Evolutionary conservation across 2,113 vertebrate genomes (phyloP).

Genomic region (Ptychochromis oligacanthus): DNA sequence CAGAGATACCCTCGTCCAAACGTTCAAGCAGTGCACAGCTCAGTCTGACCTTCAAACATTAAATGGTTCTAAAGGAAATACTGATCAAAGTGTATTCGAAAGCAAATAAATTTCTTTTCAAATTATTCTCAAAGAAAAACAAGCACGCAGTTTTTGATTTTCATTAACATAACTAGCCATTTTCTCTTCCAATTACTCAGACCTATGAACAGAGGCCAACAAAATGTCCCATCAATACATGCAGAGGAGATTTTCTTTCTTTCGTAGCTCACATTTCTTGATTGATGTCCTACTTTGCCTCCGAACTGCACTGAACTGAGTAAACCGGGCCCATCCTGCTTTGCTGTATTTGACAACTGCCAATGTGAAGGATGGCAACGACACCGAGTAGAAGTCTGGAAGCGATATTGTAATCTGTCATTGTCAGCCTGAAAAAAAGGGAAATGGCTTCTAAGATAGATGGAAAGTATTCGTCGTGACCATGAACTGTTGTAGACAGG

Average conservation of each 20-base stretch:
- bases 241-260: not conserved
- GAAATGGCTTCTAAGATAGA: conserved; percentile 70
- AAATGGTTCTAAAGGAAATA: not conserved
- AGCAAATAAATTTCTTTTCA: not conserved
- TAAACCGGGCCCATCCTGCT: conserved; percentile 26
- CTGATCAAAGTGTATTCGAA: not conserved
- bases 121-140: not conserved
- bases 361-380: conserved; percentile 62
- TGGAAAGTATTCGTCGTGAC: conserved; percentile 67
- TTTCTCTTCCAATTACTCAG: not conserved
- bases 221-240: not conserved
- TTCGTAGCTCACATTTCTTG: conserved; percentile 4
- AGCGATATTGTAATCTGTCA: conserved; percentile 72
- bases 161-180: not conserved
- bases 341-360: conserved; percentile 67
- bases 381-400: conserved; percentile 42
- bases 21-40: not conserved
- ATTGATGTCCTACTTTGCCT: conserved; percentile 54
- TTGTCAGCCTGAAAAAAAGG: conserved; percentile 51
- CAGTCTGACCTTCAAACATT: not conserved
- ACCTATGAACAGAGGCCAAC: not conserved
- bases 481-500: conserved; percentile 76
- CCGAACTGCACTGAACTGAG: conserved; percentile 20
- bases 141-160: not conserved
- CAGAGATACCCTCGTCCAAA: not conserved